Conservation (phyloP, 1,140 invertebrate species). For the Stegodyphus dumicola region DNA sequence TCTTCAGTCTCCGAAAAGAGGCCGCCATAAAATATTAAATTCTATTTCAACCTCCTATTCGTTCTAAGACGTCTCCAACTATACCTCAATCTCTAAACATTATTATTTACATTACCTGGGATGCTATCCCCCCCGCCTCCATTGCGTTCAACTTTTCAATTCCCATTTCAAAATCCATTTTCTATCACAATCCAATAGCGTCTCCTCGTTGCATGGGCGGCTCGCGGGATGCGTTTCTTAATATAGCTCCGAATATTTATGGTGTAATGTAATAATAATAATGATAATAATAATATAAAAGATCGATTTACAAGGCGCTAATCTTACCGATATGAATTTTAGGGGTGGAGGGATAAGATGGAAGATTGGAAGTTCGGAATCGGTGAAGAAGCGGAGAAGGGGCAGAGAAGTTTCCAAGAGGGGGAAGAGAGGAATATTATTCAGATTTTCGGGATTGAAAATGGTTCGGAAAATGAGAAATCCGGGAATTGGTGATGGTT, state of each 20-base stretch:
- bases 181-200: constrained; percentile 3
- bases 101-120: constrained; percentile 30
- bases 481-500: not conserved
- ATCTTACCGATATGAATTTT: constrained; percentile 7
- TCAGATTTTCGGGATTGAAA: constrained; percentile 30
- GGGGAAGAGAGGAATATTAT: constrained; percentile 10
- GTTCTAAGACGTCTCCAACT: not conserved
- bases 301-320: constrained; percentile 31
- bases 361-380: not conserved
- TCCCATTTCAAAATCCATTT: constrained; percentile 33
- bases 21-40: constrained; percentile 8
- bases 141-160: not conserved
- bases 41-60: not conserved
- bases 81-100: not conserved
- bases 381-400: not conserved
- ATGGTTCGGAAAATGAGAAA: constrained; percentile 24
- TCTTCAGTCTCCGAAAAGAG: not conserved
- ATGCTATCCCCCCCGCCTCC: not conserved
- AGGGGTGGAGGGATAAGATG: not conserved
- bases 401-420: not conserved
- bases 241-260: not conserved
- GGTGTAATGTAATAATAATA: constrained; percentile 17
- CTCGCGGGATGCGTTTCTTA: too few relatives aligned
- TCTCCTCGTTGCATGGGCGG: not conserved
- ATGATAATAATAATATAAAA: constrained; percentile 19